These are phyloP conservation scores for Drosophila mayaguana DNA, from an alignment of 2,888 invertebrate genomes.

Conservation along the genomic window DNA sequence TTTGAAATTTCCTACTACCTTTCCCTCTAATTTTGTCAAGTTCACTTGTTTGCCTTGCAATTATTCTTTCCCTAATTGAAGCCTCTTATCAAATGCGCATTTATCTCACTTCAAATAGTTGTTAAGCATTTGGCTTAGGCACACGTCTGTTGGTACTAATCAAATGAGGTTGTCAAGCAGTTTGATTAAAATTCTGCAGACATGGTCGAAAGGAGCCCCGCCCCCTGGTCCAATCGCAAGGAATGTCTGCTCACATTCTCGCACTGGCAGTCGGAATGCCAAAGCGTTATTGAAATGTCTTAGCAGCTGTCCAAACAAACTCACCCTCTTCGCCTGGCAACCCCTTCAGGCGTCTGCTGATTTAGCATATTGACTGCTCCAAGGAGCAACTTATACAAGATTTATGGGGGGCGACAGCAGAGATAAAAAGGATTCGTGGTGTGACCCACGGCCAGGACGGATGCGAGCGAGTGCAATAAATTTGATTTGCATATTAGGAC, in stretches of 20 bases:
- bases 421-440: conserved; percentile 77
- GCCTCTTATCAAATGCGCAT: neutral
- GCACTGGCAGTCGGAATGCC: conserved; percentile 54
- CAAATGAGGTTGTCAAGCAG: conserved; percentile 46
- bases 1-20: no score
- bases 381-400: conserved; percentile 82
- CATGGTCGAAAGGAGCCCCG: conserved; percentile 36
- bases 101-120: conserved; percentile 5
- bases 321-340: conserved; percentile 11
- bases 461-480: conserved; percentile 69
- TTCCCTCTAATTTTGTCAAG: neutral
- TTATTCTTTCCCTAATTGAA: neutral
- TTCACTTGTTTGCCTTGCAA: neutral
- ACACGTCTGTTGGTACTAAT: conserved; percentile 20
- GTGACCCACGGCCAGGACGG: conserved; percentile 39
- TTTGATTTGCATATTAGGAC: conserved; percentile 80
- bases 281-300: conserved; percentile 76
- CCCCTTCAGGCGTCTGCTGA: conserved; percentile 63
- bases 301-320: conserved; percentile 76
- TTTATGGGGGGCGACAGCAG: conserved; percentile 76
- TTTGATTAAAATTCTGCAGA: conserved; percentile 74
- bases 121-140: conserved; percentile 9
- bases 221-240: neutral
- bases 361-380: conserved; percentile 81
- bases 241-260: conserved; percentile 47